Conservation (phyloP, 2,888 invertebrate genomes). For the Ptilodon capucinus region DNA sequence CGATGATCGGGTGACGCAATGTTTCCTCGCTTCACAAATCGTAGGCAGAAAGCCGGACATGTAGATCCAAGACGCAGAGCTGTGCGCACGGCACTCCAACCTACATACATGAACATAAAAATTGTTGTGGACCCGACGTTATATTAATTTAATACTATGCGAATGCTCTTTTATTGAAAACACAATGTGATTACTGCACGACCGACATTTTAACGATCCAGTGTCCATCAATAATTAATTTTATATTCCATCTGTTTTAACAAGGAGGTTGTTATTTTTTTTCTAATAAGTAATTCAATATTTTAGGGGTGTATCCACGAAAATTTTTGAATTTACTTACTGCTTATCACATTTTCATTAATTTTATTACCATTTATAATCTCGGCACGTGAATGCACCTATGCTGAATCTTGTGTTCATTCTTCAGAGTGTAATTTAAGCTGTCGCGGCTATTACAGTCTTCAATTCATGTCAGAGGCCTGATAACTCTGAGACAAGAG, state of each 20-base stretch:
- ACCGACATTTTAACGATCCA: constrained; percentile 21
- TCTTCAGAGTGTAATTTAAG: no score
- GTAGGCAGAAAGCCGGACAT: constrained; percentile 74
- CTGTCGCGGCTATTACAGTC: no score
- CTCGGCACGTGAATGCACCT: no score
- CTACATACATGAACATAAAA: constrained; percentile 74
- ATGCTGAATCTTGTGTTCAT: no score
- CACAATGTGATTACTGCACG: constrained; percentile 19
- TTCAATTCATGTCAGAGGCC: no score
- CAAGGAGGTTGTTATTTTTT: no score
- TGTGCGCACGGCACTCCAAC: constrained; percentile 78
- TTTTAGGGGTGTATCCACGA: no score
- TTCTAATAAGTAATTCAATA: no score
- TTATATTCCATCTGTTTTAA: neutral
- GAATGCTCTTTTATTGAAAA: constrained; percentile 32
- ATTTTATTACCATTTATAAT: no score
- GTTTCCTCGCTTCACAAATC: constrained; percentile 55
- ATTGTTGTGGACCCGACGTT: constrained; percentile 57
- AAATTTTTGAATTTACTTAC: no score
- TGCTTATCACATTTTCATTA: no score
- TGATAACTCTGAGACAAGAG: no score
- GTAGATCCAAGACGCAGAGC: constrained; percentile 57
- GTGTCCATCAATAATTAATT: constrained; percentile 20
- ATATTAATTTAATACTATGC: constrained; percentile 52
- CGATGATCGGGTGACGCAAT: constrained; percentile 63